A percentile compares a stretch with the other conserved stretches of the same genome.
phyloP scores from a whole-genome alignment of 2,797 vertebrate genomes.

The Vireo griseus region DNA sequence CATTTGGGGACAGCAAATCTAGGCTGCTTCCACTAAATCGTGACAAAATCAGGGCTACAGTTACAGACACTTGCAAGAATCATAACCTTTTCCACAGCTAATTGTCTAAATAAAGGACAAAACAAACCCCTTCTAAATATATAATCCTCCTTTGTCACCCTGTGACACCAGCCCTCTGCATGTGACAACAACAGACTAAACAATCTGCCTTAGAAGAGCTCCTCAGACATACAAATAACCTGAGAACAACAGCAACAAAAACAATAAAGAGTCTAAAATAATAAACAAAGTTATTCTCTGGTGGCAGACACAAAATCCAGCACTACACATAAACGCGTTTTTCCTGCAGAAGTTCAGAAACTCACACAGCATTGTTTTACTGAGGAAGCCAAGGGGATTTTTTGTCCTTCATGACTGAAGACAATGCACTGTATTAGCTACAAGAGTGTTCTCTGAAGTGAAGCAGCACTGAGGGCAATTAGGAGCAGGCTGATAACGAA shows the following conservation, averaged over 20 bases:
- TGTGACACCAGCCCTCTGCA: not conserved
- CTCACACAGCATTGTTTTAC: not conserved
- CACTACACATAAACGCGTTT: too few species aligned
- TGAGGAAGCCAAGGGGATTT: not conserved
- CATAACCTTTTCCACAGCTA: not conserved
- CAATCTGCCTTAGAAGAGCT: not conserved
- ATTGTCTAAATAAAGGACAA: not conserved
- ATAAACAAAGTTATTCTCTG: not conserved
- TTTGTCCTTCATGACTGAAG: not conserved
- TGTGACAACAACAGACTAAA: not conserved
- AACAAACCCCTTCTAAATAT: not conserved
- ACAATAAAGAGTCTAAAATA: not conserved
- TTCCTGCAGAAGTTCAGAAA: not conserved
- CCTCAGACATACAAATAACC: not conserved
- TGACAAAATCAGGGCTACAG: not conserved
- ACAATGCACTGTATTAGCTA: not conserved
- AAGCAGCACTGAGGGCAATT: slow-evolving; percentile 28
- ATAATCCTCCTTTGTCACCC: fast-evolving
- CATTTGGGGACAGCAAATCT: not conserved
- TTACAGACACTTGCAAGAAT: not conserved
- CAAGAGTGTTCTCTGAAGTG: slow-evolving; percentile 21
- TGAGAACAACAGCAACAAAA: not conserved
- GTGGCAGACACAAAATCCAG: not conserved
- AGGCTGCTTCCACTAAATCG: not conserved
- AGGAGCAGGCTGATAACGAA: slow-evolving; percentile 62